These are phyloP conservation scores for Pholis gunnellus DNA, from an alignment of 2,113 vertebrate genomes.

Conservation along the genomic window DNA sequence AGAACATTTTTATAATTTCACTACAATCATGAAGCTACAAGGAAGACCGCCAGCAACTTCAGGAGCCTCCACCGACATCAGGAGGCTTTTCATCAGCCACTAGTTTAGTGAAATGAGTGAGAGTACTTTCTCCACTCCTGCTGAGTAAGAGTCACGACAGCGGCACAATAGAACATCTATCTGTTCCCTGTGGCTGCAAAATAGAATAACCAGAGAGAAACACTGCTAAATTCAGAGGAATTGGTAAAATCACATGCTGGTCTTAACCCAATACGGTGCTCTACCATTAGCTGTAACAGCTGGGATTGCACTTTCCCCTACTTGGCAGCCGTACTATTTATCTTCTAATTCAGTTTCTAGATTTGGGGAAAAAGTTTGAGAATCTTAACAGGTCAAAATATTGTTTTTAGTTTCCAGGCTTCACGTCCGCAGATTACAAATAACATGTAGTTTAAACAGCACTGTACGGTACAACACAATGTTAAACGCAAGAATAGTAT, in stretches of 20 bases:
- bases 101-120: not conserved
- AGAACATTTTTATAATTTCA: not conserved
- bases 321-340: slow-evolving; percentile 41
- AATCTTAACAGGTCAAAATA: not conserved
- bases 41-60: not conserved
- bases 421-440: not conserved
- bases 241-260: slow-evolving; percentile 50
- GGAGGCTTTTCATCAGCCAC: not conserved
- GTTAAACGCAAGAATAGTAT: not conserved
- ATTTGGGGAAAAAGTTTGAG: not conserved
- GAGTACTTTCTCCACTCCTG: not conserved
- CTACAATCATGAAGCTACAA: not conserved
- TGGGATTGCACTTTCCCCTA: slow-evolving; percentile 50
- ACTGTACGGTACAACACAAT: not conserved
- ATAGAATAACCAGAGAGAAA: slow-evolving; percentile 8
- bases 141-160: not conserved
- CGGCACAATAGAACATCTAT: not conserved
- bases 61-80: not conserved
- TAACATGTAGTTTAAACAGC: not conserved
- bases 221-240: slow-evolving; percentile 16
- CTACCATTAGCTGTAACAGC: slow-evolving; percentile 30
- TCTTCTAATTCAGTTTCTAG: not conserved
- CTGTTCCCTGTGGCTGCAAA: not conserved
- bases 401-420: not conserved
- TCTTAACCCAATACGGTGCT: slow-evolving; percentile 29